A percentile compares a stretch with the other conserved stretches of the same genome.
phyloP scores from a whole-genome alignment of 2,113 vertebrate genomes.

The Nibea coibor region DNA sequence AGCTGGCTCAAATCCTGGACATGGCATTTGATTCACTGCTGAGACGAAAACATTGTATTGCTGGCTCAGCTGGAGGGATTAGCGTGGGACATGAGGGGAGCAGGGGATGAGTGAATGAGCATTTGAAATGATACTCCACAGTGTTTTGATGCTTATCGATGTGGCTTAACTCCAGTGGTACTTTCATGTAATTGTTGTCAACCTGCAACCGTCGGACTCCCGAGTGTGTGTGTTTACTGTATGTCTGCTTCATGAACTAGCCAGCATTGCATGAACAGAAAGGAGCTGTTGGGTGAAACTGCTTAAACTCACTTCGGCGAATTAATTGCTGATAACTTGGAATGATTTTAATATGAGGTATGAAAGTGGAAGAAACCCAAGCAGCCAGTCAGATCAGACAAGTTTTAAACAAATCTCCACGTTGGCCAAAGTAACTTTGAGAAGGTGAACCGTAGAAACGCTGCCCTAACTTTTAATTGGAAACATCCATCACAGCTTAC shows the following conservation, averaged over 20 bases:
- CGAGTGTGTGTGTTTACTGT: not conserved
- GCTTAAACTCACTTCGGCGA: not conserved
- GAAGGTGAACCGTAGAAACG: not conserved
- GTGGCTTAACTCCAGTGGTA: conserved; percentile 13
- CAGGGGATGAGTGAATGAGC: conserved; percentile 28
- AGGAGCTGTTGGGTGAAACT: not conserved
- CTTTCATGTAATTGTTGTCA: not conserved
- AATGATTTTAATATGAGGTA: not conserved
- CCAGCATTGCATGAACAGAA: not conserved
- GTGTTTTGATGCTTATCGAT: conserved; percentile 31
- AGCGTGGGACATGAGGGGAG: conserved; percentile 23
- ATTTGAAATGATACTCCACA: conserved; percentile 30
- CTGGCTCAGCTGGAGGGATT: conserved; percentile 55
- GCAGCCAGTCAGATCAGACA: not conserved
- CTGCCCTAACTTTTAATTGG: not conserved
- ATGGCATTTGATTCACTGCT: conserved; percentile 51
- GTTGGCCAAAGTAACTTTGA: not conserved
- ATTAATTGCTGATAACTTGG: not conserved
- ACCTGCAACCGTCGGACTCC: too few relatives aligned
- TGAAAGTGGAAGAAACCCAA: not conserved
- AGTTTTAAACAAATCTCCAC: not conserved
- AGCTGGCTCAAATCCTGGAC: conserved; percentile 40
- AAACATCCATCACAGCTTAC: not conserved
- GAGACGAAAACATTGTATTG: conserved; percentile 44
- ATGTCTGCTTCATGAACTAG: not conserved